These are phyloP conservation scores for Porites lobata DNA, from an alignment of 92 coral and sea anemone genomes.

Conservation along the genomic window DNA sequence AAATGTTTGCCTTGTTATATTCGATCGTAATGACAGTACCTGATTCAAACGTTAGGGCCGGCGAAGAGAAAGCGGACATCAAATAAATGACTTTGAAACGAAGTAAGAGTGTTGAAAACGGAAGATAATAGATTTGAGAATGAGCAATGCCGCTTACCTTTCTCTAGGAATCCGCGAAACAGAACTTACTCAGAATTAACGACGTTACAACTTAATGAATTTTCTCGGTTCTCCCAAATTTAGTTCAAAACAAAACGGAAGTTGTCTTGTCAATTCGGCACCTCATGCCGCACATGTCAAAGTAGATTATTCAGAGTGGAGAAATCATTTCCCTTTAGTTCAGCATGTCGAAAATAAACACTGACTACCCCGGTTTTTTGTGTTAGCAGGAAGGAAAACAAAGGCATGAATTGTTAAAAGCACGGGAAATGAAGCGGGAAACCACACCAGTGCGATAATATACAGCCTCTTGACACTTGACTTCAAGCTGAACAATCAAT, in stretches of 20 bases:
- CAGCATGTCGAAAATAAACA: not conserved
- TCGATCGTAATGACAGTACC: no score
- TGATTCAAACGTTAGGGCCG: no score
- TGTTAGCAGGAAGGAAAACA: not conserved
- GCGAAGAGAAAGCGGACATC: no score
- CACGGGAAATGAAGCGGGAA: not conserved
- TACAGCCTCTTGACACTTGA: constrained; percentile 17
- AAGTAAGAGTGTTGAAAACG: no score
- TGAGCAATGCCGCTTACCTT: not conserved
- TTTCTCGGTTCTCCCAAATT: not conserved
- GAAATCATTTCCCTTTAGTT: not conserved
- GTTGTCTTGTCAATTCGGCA: not conserved
- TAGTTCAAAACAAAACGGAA: constrained; percentile 12
- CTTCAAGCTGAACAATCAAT: not conserved
- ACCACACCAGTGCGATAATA: not conserved
- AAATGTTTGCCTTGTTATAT: no score
- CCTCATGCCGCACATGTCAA: not conserved
- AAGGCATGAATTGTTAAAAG: not conserved
- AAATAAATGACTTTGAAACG: no score
- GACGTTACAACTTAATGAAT: not conserved
- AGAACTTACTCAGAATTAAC: not conserved
- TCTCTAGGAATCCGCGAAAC: not conserved
- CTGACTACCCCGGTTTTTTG: no score
- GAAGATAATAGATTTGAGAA: no score
- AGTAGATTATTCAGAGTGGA: not conserved